phyloP scores from a whole-genome alignment of 2,113 vertebrate species.

The Narcine bancroftii region DNA sequence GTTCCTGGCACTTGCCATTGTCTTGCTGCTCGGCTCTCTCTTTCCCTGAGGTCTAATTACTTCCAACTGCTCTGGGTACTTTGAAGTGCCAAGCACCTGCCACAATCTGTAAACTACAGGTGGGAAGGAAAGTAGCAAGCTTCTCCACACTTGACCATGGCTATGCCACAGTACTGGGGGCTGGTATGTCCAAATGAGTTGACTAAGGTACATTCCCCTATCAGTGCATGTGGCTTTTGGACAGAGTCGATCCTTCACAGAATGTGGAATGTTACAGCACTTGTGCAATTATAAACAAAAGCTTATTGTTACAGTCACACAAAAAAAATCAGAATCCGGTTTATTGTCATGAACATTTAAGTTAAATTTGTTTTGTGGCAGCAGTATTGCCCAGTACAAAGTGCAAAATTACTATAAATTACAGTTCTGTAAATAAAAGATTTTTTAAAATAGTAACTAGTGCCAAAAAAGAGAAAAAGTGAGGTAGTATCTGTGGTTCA shows the following conservation, averaged over 20 bases:
- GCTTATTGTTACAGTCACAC: not conserved
- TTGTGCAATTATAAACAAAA: not conserved
- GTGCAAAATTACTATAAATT: no score
- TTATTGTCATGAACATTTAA: no score
- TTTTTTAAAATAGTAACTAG: no score
- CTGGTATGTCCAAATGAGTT: not conserved
- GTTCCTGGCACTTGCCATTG: constrained; percentile 66
- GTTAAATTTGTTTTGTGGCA: no score
- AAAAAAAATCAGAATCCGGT: no score
- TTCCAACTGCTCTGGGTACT: constrained; percentile 63
- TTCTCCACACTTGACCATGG: not conserved
- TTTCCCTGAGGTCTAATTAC: constrained; percentile 57
- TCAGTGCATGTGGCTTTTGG: not conserved
- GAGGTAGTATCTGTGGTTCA: no score
- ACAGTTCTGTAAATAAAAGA: no score
- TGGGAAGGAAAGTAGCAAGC: not conserved
- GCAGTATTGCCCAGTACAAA: no score
- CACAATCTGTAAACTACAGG: constrained; percentile 25
- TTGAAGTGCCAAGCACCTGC: constrained; percentile 51
- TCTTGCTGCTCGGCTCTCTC: constrained; percentile 58
- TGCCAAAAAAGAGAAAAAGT: no score
- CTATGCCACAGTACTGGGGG: not conserved
- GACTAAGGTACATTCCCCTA: not conserved
- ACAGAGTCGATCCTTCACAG: not conserved
- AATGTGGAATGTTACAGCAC: not conserved